These are phyloP conservation scores for Oncorhynchus gorbuscha DNA, from an alignment of 2,113 vertebrate genomes.

Conservation along the genomic window DNA sequence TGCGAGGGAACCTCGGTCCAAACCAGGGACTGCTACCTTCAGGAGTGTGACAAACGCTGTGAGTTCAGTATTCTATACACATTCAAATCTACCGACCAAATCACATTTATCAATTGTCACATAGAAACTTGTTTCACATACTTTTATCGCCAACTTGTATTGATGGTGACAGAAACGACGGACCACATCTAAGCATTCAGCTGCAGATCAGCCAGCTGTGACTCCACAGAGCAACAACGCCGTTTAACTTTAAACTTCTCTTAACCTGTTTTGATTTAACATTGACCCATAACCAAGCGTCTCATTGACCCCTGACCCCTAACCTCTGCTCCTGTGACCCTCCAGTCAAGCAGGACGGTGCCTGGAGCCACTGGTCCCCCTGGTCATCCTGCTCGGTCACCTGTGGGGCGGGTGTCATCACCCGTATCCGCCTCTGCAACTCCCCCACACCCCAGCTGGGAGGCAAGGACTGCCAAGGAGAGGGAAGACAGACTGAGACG, in stretches of 20 bases:
- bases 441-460: slow-evolving; percentile 95
- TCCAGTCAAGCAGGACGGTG: slow-evolving; percentile 95
- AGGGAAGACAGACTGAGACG: slow-evolving; percentile 89
- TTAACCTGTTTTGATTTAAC: not conserved
- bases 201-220: too few species aligned
- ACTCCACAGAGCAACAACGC: too few species aligned
- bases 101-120: too few species aligned
- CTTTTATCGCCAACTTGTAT: too few species aligned
- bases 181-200: not conserved
- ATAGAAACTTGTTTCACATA: too few species aligned
- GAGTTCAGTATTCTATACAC: slow-evolving; percentile 57
- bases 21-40: slow-evolving; percentile 95
- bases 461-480: slow-evolving; percentile 89
- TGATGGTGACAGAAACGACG: too few species aligned
- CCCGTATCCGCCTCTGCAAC: slow-evolving; percentile 97
- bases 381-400: slow-evolving; percentile 98
- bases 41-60: slow-evolving; percentile 98
- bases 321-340: slow-evolving; percentile 27
- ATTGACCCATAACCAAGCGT: not conserved
- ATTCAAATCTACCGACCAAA: too few species aligned
- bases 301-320: slow-evolving; percentile 16
- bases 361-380: slow-evolving; percentile 98
- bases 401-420: slow-evolving; percentile 90
- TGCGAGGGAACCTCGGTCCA: slow-evolving; percentile 97
- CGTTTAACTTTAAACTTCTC: too few species aligned